These are phyloP conservation scores for Bombus turneri DNA, from an alignment of 1,140 invertebrate species.

Conservation along the genomic window DNA sequence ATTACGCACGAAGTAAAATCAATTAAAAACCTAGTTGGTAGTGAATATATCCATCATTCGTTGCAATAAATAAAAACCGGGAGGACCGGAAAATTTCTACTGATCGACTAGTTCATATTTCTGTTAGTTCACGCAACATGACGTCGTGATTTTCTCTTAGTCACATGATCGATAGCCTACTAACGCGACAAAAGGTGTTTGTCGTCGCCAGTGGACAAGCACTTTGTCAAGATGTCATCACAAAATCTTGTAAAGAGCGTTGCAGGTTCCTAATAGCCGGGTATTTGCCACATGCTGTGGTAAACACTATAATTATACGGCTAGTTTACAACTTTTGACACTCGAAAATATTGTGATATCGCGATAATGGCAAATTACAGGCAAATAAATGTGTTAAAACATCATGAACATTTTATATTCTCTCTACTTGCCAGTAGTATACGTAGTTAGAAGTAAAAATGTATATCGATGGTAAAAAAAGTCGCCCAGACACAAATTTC, in stretches of 20 bases:
- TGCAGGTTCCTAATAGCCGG: neutral
- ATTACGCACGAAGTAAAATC: too few relatives aligned
- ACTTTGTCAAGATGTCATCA: neutral
- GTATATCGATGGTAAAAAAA: too few relatives aligned
- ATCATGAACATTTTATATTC: too few relatives aligned
- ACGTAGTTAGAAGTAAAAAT: too few relatives aligned
- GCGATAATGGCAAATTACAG: neutral
- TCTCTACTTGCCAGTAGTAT: neutral
- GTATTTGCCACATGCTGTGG: neutral
- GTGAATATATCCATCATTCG: too few relatives aligned
- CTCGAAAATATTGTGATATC: neutral
- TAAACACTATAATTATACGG: conserved; percentile 14
- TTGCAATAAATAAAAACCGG: rapidly evolving
- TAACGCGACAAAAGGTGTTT: neutral
- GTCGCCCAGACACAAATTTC: too few relatives aligned
- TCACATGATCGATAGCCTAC: neutral
- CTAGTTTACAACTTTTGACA: neutral
- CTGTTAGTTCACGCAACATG: neutral
- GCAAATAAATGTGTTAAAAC: neutral
- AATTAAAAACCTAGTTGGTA: too few relatives aligned
- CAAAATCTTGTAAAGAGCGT: neutral
- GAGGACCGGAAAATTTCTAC: too few relatives aligned
- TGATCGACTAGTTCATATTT: neutral
- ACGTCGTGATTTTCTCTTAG: neutral
- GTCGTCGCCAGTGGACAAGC: neutral